Evolutionary conservation across 2,888 invertebrate species (phyloP).

Genomic region (Eupithecia exiguata): DNA sequence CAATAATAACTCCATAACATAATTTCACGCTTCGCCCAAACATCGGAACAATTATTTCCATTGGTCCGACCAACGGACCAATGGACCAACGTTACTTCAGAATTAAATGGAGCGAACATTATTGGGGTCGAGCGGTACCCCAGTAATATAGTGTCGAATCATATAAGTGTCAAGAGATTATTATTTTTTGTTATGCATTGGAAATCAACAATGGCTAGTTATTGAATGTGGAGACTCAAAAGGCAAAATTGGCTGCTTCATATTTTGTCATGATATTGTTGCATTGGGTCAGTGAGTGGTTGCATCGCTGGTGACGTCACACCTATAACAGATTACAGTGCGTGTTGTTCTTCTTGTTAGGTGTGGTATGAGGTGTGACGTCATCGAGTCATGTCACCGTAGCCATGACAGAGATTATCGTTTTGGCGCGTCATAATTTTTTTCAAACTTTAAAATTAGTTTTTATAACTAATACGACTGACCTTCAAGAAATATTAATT

Average conservation of each 20-base stretch:
- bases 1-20: slow-evolving; percentile 36
- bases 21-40: slow-evolving; percentile 45
- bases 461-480: too few species aligned
- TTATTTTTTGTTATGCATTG: neutral
- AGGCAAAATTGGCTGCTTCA: neutral
- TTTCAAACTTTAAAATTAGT: too few species aligned
- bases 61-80: slow-evolving; percentile 45
- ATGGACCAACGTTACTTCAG: slow-evolving; percentile 48
- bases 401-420: too few species aligned
- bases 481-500: too few species aligned
- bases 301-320: too few species aligned
- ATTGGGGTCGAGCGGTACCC: slow-evolving; percentile 53
- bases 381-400: too few species aligned
- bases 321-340: too few species aligned
- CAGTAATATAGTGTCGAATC: slow-evolving; percentile 47
- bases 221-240: neutral
- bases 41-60: slow-evolving; percentile 59
- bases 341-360: too few species aligned
- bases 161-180: slow-evolving; percentile 41
- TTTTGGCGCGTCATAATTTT: too few species aligned
- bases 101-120: slow-evolving; percentile 62
- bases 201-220: neutral
- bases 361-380: too few species aligned
- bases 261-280: neutral
- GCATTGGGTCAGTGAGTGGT: neutral